A percentile compares a stretch with the other conserved stretches of the same genome.
Conservation (phyloP, 2,888 invertebrate species). For the Microplitis deprimator region DNA sequence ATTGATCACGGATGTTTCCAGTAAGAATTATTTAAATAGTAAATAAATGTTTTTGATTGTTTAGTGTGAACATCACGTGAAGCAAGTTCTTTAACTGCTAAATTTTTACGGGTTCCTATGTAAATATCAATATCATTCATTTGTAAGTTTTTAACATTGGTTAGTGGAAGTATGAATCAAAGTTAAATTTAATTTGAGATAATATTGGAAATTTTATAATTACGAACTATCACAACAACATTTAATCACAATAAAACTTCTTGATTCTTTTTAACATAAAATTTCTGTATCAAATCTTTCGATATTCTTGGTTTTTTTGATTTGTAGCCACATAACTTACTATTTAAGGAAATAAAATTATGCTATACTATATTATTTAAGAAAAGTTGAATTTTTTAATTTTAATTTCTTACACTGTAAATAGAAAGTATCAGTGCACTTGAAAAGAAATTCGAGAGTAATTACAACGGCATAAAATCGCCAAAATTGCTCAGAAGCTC, state of each 20-base stretch:
- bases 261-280: neutral
- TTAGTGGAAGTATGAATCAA: neutral
- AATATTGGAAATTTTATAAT: neutral
- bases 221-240: neutral
- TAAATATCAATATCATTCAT: neutral
- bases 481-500: neutral
- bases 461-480: neutral
- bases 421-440: neutral
- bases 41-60: neutral
- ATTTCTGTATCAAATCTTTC: neutral
- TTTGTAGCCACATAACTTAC: neutral
- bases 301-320: neutral
- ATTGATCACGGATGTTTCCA: neutral
- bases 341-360: neutral
- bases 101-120: neutral
- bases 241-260: neutral
- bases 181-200: neutral
- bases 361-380: neutral
- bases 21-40: neutral
- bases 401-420: neutral
- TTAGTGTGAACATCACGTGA: neutral
- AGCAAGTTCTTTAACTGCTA: neutral
- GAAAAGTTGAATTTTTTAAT: neutral
- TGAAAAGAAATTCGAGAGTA: neutral
- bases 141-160: too few species aligned